phyloP scores from a whole-genome alignment of 2,113 vertebrate species.

The Rhinopithecus roxellana region DNA sequence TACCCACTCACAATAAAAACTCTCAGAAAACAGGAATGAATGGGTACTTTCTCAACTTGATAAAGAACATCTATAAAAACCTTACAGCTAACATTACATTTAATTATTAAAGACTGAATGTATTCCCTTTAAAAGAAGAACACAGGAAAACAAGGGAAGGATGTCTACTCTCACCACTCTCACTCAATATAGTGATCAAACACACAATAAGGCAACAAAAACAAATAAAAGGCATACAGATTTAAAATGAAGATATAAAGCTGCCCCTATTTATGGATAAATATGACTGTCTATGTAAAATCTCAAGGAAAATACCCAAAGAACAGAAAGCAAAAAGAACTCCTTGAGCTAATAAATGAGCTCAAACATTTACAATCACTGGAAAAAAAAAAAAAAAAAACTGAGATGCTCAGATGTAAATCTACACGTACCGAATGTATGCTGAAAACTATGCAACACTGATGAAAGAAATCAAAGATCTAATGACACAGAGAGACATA shows the following conservation, averaged over 20 bases:
- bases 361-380: background rate
- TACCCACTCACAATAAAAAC: background rate
- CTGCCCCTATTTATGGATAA: background rate
- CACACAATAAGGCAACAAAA: background rate
- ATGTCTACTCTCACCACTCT: background rate
- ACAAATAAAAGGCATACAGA: background rate
- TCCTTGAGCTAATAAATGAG: background rate
- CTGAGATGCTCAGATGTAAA: background rate
- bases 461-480: background rate
- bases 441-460: background rate
- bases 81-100: background rate
- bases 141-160: background rate
- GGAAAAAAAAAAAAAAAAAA: background rate
- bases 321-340: background rate
- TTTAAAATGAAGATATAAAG: slow-evolving; percentile 7
- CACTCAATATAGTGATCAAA: background rate
- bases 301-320: background rate
- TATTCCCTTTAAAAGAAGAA: background rate
- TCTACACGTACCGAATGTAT: background rate
- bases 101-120: background rate
- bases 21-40: background rate
- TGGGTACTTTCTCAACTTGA: background rate
- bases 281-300: background rate
- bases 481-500: background rate
- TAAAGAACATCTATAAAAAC: background rate